These are phyloP conservation scores for Zaprionus ornatus DNA, from an alignment of 1,140 invertebrate genomes.

Conservation along the genomic window DNA sequence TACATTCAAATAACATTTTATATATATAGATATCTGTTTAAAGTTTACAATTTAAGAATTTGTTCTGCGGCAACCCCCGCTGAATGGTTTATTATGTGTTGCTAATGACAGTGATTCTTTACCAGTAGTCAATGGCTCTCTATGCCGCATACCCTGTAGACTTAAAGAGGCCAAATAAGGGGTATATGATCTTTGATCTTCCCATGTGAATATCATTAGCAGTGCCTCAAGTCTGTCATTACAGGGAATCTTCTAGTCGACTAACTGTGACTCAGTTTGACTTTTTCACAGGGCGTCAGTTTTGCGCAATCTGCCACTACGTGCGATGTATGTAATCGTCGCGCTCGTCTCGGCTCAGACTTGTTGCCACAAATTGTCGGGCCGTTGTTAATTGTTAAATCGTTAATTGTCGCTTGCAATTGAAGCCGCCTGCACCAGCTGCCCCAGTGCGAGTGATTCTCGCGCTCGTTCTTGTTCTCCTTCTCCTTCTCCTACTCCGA, in stretches of 20 bases:
- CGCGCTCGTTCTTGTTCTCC: constrained; percentile 1
- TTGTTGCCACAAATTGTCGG: not conserved
- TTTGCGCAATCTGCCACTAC: constrained; percentile 36
- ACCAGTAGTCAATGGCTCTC: constrained; percentile 22
- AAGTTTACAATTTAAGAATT: too few relatives aligned
- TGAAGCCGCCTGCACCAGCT: constrained; percentile 1
- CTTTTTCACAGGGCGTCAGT: constrained; percentile 24
- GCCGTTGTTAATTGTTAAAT: constrained; percentile 12
- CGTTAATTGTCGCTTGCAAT: constrained; percentile 44
- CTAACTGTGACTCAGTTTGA: not conserved
- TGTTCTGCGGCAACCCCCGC: constrained; percentile 14
- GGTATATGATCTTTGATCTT: not conserved
- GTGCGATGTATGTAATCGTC: not conserved
- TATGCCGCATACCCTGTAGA: not conserved
- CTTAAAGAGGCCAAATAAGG: not conserved
- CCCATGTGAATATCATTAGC: too few relatives aligned
- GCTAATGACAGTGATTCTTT: constrained; percentile 23
- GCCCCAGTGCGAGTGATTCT: constrained; percentile 6
- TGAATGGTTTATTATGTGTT: not conserved
- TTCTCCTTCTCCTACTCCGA: constrained; percentile 1
- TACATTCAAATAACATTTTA: too few relatives aligned
- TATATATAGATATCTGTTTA: too few relatives aligned
- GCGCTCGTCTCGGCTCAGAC: not conserved
- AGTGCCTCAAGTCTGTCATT: too few relatives aligned
- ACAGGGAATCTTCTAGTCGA: not conserved